Percentiles rank a stretch among this genome's conserved stretches.
Conservation (phyloP, 2,113 vertebrate genomes). For the Todiramphus saurophagus region DNA sequence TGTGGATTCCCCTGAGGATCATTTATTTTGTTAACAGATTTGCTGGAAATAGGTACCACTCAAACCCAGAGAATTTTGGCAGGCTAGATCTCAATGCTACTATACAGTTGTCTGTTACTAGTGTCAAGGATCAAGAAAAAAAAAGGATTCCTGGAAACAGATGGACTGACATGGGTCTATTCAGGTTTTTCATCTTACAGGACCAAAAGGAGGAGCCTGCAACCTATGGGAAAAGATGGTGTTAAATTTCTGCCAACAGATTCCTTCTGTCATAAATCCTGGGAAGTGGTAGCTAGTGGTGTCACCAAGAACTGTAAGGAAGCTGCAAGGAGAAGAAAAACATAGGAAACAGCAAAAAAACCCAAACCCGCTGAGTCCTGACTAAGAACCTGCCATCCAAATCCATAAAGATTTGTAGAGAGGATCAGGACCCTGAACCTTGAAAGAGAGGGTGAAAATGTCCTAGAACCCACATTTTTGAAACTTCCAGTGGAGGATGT, state of each 20-base stretch:
- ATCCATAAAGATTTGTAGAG: neutral
- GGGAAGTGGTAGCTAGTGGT: neutral
- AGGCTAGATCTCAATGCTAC: neutral
- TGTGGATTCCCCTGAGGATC: neutral
- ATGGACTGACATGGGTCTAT: neutral
- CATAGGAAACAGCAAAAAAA: neutral
- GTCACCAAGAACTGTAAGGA: neutral
- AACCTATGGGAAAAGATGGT: neutral
- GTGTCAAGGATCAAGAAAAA: neutral
- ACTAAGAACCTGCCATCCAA: neutral
- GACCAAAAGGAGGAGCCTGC: neutral
- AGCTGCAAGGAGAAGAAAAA: neutral
- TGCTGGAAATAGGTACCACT: neutral
- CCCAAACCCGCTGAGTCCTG: accelerated
- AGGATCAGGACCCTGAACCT: accelerated
- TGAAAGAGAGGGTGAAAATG: neutral
- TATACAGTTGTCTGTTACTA: neutral
- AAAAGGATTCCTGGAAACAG: neutral
- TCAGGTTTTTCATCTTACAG: neutral
- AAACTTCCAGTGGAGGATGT: neutral
- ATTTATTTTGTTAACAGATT: neutral
- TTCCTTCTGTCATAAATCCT: neutral
- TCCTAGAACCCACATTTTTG: neutral
- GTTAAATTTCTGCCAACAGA: neutral
- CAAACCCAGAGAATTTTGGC: neutral